Base-by-base conservation (phyloP, 2,888 invertebrate genomes). In the Calliopum simillimum region DNA sequence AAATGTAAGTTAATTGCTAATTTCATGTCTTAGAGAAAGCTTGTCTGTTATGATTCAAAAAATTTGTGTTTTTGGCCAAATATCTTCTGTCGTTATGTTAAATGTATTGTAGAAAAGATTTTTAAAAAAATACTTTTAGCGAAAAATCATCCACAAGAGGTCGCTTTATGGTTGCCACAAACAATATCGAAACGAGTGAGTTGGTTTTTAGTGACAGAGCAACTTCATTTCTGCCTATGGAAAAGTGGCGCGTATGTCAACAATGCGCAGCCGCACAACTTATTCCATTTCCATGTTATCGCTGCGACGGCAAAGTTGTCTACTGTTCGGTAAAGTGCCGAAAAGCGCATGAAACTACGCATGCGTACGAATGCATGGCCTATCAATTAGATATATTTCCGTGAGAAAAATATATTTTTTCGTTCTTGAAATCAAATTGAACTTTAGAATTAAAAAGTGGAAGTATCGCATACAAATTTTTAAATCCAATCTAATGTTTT, bases 191-290 rank as follows among this genome's bases (percentile, higher is more conserved):
- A 11, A 87, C 89, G 59, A 94, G 94, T 0, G 92, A 94, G 76
- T 87, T 93, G 0, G 84, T 98, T 49, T 93, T 96, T 82, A 88
- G 91, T 0, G 97, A 97, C 83, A 90, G 91, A 77, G 93, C 97
- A 0, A 94, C 92, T 82, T 90, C 94, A 1, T 93, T 94, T 84
- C 93, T 95, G 2, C 88, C 90, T 73, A 82, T 92, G 82, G 88
- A 89, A 13, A 62, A 77, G n/a, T 63, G 61, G 1, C 53, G 82
- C 87, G 77, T 89, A 53, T 97, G 97, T 81, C 92, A 93, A 77
- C 88, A 91, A 77, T 97, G 97, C 85, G 92, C 92, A 76, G 83
- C 86, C 41, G 80, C 84, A 2, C 86, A 90, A 63, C 83, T 89
- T 68, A 89, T 90, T 76, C 89, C 90, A 25, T 86, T 93, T 79